A percentile compares a stretch with the other conserved stretches of the same genome.
Evolutionary conservation across 2,797 vertebrate genomes (phyloP).

Genomic region (Sylvia borin): DNA sequence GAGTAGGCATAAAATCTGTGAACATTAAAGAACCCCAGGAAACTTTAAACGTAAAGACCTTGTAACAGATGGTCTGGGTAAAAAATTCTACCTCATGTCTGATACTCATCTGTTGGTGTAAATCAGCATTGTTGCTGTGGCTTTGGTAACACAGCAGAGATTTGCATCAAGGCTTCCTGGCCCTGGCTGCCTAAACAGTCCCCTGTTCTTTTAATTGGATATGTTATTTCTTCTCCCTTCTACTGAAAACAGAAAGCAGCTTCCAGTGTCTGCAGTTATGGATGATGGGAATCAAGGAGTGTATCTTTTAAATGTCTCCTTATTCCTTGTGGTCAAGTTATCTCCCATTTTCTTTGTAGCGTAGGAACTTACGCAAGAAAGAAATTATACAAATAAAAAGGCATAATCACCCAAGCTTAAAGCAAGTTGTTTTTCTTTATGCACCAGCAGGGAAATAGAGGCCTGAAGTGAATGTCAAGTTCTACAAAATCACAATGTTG

Average conservation of each 20-base stretch:
- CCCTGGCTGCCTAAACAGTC: background rate
- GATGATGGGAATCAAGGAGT: background rate
- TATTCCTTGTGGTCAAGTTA: background rate
- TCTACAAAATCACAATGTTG: background rate
- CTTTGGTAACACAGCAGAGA: background rate
- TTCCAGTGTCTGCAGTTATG: background rate
- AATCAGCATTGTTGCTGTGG: background rate
- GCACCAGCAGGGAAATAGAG: background rate
- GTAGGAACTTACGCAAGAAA: background rate
- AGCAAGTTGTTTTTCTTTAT: slow-evolving; percentile 10
- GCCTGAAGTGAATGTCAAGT: background rate
- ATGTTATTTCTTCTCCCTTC: background rate
- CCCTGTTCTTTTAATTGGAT: background rate
- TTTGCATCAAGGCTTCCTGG: background rate
- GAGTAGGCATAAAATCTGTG: background rate
- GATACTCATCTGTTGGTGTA: background rate
- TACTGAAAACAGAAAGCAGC: background rate
- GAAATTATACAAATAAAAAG: background rate
- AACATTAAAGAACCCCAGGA: slow-evolving; percentile 34
- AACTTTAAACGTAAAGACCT: background rate
- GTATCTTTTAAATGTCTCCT: background rate
- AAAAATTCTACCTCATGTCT: background rate
- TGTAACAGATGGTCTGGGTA: background rate
- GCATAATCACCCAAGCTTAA: background rate
- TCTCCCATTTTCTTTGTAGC: background rate